phyloP scores from a whole-genome alignment of 2,888 invertebrate species.

The Leptinotarsa tumamoca region DNA sequence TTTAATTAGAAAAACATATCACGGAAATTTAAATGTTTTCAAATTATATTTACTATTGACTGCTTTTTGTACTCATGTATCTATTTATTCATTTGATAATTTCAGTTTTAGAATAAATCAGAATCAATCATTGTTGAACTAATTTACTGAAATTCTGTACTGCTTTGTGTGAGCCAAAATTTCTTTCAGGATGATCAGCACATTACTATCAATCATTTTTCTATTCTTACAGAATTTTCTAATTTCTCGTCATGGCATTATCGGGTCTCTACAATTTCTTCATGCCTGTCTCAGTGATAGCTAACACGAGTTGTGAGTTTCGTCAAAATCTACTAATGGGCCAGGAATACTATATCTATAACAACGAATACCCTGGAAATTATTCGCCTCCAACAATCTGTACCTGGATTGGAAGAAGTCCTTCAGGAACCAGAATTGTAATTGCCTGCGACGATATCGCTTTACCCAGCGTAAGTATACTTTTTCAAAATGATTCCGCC shows the following conservation, averaged over 20 bases:
- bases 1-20: too few species aligned
- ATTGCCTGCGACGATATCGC: constrained; percentile 67
- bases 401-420: constrained; percentile 68
- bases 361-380: constrained; percentile 66
- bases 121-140: too few species aligned
- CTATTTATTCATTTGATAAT: too few species aligned
- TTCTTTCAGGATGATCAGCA: background rate
- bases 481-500: background rate
- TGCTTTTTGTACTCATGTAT: too few species aligned
- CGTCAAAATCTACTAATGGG: constrained; percentile 63
- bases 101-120: too few species aligned
- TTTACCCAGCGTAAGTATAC: constrained; percentile 62
- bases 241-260: constrained; percentile 48
- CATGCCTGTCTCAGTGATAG: constrained; percentile 55
- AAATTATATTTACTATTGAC: too few species aligned
- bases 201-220: background rate
- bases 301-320: constrained; percentile 67
- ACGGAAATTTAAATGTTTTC: too few species aligned
- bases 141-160: too few species aligned
- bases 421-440: constrained; percentile 65
- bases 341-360: constrained; percentile 66
- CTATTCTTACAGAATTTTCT: background rate
- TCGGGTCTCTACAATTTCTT: constrained; percentile 58
- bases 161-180: too few species aligned
- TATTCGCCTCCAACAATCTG: constrained; percentile 66